Percentiles rank a stretch among this genome's conserved stretches.
phyloP scores from a whole-genome alignment of 2,113 vertebrate species.

The Gobius niger region DNA sequence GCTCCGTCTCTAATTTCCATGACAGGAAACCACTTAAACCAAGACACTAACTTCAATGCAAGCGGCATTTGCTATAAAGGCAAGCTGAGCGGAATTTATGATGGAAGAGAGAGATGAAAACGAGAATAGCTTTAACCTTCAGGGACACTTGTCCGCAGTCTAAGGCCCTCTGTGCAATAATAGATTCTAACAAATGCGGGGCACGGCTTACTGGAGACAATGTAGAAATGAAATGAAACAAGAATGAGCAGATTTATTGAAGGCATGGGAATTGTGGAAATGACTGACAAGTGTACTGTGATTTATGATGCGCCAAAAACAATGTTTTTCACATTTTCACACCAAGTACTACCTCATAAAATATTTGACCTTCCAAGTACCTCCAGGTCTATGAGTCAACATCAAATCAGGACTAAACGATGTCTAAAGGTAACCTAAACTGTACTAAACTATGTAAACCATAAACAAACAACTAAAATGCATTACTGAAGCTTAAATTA shows the following conservation, averaged over 20 bases:
- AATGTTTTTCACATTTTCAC: neutral
- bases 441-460: too few species aligned
- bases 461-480: too few species aligned
- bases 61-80: neutral
- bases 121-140: constrained; percentile 4
- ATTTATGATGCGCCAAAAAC: neutral
- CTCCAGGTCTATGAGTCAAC: too few species aligned
- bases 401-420: too few species aligned
- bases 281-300: neutral
- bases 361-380: too few species aligned
- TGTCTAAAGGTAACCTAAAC: too few species aligned
- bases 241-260: neutral
- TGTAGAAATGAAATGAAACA: neutral
- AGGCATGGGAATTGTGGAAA: neutral
- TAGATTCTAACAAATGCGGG: neutral
- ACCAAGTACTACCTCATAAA: neutral
- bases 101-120: neutral
- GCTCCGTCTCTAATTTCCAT: neutral
- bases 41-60: neutral
- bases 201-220: neutral
- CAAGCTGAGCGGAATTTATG: neutral
- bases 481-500: too few species aligned
- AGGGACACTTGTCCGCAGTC: neutral
- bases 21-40: neutral
- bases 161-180: neutral